Evolutionary conservation across 2,888 invertebrate species (phyloP).

Genomic region (Dione juno): DNA sequence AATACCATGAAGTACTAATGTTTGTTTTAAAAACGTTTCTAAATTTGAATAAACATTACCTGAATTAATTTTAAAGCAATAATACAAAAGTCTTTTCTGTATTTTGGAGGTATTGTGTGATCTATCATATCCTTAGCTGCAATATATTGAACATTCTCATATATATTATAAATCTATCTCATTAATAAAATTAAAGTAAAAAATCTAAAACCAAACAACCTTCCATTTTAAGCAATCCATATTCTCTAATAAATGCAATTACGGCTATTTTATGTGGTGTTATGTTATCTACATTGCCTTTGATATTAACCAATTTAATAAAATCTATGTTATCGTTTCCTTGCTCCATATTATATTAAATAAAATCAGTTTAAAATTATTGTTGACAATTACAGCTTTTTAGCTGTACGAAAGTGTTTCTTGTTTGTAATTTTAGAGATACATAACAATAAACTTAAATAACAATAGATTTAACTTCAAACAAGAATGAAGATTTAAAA

Average conservation of each 20-base stretch:
- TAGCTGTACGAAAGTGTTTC: background rate
- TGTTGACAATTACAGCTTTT: background rate
- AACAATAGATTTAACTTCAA: background rate
- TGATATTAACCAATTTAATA: constrained; percentile 68
- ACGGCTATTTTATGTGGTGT: constrained; percentile 92
- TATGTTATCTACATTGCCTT: constrained; percentile 84
- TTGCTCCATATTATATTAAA: constrained; percentile 60
- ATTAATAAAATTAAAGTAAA: constrained; percentile 3
- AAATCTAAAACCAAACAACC: constrained; percentile 52
- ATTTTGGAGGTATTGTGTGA: constrained; percentile 80
- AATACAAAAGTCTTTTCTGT: constrained; percentile 91
- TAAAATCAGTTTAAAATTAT: background rate
- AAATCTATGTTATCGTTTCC: constrained; percentile 69
- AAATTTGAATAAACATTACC: constrained; percentile 62
- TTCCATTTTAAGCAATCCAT: constrained; percentile 85
- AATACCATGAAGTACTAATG: background rate
- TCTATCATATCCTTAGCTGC: constrained; percentile 81
- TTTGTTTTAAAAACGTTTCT: constrained; percentile 27
- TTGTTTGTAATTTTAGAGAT: background rate
- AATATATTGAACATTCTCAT: background rate
- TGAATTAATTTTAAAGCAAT: constrained; percentile 91
- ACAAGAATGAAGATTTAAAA: background rate
- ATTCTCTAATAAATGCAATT: constrained; percentile 89
- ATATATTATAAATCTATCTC: background rate
- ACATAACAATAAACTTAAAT: background rate